These are phyloP conservation scores for Perdita meconis DNA, from an alignment of 2,888 invertebrate genomes.

Conservation along the genomic window DNA sequence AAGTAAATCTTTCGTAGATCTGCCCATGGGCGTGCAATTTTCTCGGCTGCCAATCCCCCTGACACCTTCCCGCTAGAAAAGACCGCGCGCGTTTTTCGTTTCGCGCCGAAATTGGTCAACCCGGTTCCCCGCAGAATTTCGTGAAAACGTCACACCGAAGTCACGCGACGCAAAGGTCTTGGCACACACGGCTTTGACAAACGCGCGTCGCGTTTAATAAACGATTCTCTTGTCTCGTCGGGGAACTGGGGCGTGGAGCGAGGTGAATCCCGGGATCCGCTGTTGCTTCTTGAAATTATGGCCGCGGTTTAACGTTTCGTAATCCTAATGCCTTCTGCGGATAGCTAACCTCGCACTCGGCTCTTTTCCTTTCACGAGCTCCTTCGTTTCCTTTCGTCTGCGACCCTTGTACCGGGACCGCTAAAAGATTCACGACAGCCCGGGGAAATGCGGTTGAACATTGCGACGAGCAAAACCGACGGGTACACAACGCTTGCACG, in stretches of 20 bases:
- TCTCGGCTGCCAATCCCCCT: slow-evolving; percentile 45
- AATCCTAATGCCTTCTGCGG: background rate
- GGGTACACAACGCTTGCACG: slow-evolving; percentile 16
- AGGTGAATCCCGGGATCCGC: background rate
- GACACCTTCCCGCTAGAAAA: slow-evolving; percentile 21
- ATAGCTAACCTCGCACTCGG: background rate
- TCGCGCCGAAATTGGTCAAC: slow-evolving; percentile 25
- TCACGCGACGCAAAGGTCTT: background rate
- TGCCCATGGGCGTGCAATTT: slow-evolving; percentile 53
- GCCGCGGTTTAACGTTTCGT: background rate
- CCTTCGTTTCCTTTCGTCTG: too few species aligned
- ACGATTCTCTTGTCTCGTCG: background rate
- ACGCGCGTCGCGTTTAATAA: slow-evolving; percentile 14
- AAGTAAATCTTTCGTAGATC: slow-evolving; percentile 49
- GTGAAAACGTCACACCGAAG: background rate
- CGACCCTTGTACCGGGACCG: too few species aligned
- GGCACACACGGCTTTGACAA: background rate
- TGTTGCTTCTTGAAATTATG: background rate
- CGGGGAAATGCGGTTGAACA: slow-evolving; percentile 27
- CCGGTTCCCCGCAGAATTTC: background rate
- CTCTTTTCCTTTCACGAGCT: background rate
- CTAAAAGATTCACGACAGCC: slow-evolving; percentile 13
- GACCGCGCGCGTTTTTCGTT: background rate
- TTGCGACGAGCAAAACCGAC: slow-evolving; percentile 34
- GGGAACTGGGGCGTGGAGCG: too few species aligned